Evolutionary conservation across 1,140 invertebrate species (phyloP).

Genomic region (Acyrthosiphon pisum): DNA sequence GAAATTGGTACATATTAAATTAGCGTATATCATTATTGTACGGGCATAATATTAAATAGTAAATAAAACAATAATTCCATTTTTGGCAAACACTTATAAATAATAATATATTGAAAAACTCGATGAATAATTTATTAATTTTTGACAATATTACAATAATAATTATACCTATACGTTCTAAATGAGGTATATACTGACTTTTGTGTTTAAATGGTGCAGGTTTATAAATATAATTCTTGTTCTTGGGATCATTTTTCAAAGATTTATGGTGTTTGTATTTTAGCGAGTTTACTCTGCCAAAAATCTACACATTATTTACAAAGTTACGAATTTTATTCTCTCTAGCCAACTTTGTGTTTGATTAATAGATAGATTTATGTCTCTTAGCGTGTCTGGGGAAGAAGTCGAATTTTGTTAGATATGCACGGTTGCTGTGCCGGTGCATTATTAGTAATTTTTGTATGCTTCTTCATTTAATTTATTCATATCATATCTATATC

Average conservation of each 20-base stretch:
- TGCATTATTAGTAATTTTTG: not conserved
- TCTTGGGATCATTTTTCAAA: conserved; percentile 9
- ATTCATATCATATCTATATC: not conserved
- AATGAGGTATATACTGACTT: not conserved
- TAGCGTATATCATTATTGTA: not conserved
- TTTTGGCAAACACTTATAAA: not conserved
- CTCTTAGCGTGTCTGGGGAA: not conserved
- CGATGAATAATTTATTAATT: not conserved
- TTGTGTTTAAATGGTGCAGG: not conserved
- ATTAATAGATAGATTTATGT: conserved; percentile 10
- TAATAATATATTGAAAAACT: not conserved
- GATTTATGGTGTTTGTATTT: conserved; percentile 25
- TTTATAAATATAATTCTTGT: conserved; percentile 22
- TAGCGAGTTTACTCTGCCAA: conserved; percentile 5
- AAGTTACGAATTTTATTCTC: conserved; percentile 11
- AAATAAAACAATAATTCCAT: not conserved
- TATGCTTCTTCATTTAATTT: not conserved
- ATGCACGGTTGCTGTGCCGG: not conserved
- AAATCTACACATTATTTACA: conserved; percentile 13
- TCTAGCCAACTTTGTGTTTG: conserved; percentile 10
- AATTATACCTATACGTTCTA: not conserved
- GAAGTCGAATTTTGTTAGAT: conserved; percentile 24
- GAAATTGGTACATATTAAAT: not conserved
- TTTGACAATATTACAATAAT: not conserved
- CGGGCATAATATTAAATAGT: not conserved